Base-by-base conservation (phyloP, 2,888 invertebrate species). In the Apoda limacodes region DNA sequence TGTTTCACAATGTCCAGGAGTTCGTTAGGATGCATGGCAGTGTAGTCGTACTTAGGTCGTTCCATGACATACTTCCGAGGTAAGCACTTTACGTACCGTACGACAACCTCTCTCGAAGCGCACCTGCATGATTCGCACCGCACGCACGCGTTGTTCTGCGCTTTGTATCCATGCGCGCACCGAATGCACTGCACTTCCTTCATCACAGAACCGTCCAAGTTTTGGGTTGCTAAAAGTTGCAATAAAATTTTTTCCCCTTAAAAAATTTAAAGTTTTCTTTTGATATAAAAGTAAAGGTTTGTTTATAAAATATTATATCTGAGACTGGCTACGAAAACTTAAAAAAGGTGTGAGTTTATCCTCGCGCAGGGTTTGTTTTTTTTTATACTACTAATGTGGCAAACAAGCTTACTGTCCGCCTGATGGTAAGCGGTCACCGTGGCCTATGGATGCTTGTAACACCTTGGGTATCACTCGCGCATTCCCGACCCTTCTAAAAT, bases 181-280 rank as follows among this genome's bases (percentile, higher is more conserved):
- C 67, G 75, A 2, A 75, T 55, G 40, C 78, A 80, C n/a, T 62
- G 56, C 0, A 75, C 69, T 32, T 75, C 78, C 39, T 65, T 74
- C 42, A 64, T 52, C 4, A 70, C 57, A 0, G 75, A 65, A 1
- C 78, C 78, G 37, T 80, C 75, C 7, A 64, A 43, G 43, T 72
- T 72, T 53, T 71, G 70, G 0, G 78, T 74, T 2, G 75, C 80
- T 80, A 40, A 5, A 42, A 43, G 21, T 22, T 9, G 21, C 15
- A 3, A n/a, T n/a, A n/a, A n/a, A n/a, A n/a, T n/a, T 7, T 3
- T 3, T 28, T 14, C 5, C 9, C 15, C 15, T 25, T 14, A 13
- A 15, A 6, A 4, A 22, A 13, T n/a, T n/a, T n/a, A n/a, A n/a
- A n/a, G n/a, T n/a, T n/a, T n/a, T n/a, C n/a, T n/a, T 5, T n/a